phyloP scores from a whole-genome alignment of 2,113 vertebrate species.

The Amphilophus citrinellus region DNA sequence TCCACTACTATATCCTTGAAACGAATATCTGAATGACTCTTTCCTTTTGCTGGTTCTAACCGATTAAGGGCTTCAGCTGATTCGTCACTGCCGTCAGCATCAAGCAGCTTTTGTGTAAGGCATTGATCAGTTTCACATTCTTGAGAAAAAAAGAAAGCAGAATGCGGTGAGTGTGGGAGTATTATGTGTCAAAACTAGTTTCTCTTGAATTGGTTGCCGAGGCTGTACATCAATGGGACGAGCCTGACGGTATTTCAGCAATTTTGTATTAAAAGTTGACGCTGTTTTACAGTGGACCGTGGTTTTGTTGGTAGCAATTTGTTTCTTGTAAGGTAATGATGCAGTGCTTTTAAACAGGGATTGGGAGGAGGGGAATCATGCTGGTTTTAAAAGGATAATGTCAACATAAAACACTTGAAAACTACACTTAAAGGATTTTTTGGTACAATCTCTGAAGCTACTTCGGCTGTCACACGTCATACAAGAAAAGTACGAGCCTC shows the following conservation, averaged over 20 bases:
- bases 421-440: slow-evolving; percentile 53
- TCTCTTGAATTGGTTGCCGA: slow-evolving; percentile 40
- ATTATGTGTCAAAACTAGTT: slow-evolving; percentile 46
- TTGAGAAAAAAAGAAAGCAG: not conserved
- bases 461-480: slow-evolving; percentile 60
- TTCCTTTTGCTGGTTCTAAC: slow-evolving; percentile 34
- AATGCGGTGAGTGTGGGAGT: slow-evolving; percentile 3
- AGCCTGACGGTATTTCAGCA: slow-evolving; percentile 36
- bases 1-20: slow-evolving; percentile 24
- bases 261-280: slow-evolving; percentile 21
- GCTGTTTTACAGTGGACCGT: slow-evolving; percentile 16
- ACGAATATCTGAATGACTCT: slow-evolving; percentile 42
- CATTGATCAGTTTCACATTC: slow-evolving; percentile 57
- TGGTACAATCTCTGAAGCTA: slow-evolving; percentile 72
- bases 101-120: slow-evolving; percentile 5
- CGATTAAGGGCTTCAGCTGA: slow-evolving; percentile 54
- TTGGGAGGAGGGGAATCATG: not conserved
- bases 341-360: not conserved
- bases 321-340: slow-evolving; percentile 14
- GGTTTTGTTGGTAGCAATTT: slow-evolving; percentile 19
- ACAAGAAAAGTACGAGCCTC: slow-evolving; percentile 30
- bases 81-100: slow-evolving; percentile 49
- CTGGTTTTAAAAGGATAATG: slow-evolving; percentile 22
- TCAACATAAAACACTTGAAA: slow-evolving; percentile 45
- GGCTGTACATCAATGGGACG: slow-evolving; percentile 20